These are phyloP conservation scores for Linyphia triangularis DNA, from an alignment of 2,888 invertebrate genomes.

Conservation along the genomic window DNA sequence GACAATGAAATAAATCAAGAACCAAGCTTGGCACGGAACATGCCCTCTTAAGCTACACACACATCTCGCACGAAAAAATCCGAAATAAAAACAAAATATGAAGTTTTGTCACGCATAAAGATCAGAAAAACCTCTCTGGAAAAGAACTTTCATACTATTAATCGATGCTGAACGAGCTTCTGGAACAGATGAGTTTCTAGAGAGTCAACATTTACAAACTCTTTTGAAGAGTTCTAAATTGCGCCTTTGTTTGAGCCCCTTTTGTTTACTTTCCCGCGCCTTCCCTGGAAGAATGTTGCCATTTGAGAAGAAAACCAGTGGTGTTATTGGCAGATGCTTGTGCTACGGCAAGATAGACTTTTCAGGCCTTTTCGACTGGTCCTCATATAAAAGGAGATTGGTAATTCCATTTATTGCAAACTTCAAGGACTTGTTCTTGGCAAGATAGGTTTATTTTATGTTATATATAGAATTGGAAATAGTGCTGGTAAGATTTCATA, in stretches of 20 bases:
- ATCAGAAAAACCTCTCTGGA: not conserved
- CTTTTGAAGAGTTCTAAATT: slow-evolving; percentile 41
- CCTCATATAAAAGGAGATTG: not conserved
- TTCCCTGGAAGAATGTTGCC: slow-evolving; percentile 8
- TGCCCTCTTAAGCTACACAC: no score
- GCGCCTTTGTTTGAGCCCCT: slow-evolving; percentile 24
- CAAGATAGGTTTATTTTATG: not conserved
- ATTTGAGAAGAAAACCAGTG: slow-evolving; percentile 1
- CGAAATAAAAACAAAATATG: not conserved
- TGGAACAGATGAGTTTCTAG: slow-evolving; percentile 27
- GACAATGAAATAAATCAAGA: not conserved
- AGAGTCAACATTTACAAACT: slow-evolving; percentile 41
- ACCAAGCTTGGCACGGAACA: no score
- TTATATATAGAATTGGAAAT: not conserved
- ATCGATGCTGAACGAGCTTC: slow-evolving; percentile 37
- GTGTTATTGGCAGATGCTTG: not conserved
- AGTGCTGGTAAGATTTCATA: not conserved
- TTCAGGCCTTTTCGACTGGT: not conserved
- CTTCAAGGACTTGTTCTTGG: not conserved
- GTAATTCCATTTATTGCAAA: not conserved
- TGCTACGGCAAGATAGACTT: not conserved
- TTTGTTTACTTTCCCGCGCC: slow-evolving; percentile 53
- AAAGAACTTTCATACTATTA: slow-evolving; percentile 21
- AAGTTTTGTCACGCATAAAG: not conserved
- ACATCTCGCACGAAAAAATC: not conserved